A percentile compares a stretch with the other conserved stretches of the same genome.
phyloP scores from a whole-genome alignment of 2,797 vertebrate species.

The Sebastes trivittatus region DNA sequence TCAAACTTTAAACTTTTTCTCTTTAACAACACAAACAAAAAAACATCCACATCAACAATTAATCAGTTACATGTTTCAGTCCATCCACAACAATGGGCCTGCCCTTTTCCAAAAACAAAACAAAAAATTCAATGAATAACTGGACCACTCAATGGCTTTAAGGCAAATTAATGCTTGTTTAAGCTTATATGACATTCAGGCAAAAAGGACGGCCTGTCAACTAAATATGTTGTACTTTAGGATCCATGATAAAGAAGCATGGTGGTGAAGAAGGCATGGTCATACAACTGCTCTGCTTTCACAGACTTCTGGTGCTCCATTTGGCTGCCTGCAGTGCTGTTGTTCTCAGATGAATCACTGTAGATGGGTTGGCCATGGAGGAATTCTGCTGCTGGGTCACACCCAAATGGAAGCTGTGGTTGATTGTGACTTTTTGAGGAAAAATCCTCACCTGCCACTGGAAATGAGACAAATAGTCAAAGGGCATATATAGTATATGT shows the following conservation, averaged over 20 bases:
- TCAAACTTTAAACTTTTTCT: constrained; percentile 24
- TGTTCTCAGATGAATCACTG: constrained; percentile 87
- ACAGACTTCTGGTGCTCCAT: constrained; percentile 91
- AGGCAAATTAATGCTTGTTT: constrained; percentile 60
- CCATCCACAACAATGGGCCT: constrained; percentile 22
- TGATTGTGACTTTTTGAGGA: constrained; percentile 82
- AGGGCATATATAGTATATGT: background rate
- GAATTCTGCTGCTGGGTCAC: constrained; percentile 71
- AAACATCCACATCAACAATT: background rate
- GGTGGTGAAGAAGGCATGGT: constrained; percentile 87
- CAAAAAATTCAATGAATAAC: constrained; percentile 3
- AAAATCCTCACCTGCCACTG: constrained; percentile 88
- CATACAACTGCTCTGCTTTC: constrained; percentile 87
- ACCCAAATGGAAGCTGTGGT: constrained; percentile 74
- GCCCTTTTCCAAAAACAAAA: constrained; percentile 33
- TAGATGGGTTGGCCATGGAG: constrained; percentile 83
- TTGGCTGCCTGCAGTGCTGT: constrained; percentile 86
- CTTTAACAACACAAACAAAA: constrained; percentile 32
- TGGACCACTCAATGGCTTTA: constrained; percentile 54
- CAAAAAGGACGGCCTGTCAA: background rate
- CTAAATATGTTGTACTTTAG: constrained; percentile 66
- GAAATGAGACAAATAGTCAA: constrained; percentile 77
- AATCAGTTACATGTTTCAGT: constrained; percentile 4
- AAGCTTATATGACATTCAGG: constrained; percentile 29
- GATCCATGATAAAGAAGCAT: constrained; percentile 93